These are phyloP conservation scores for Dermochelys coriacea DNA, from an alignment of 2,797 vertebrate species.

Conservation along the genomic window DNA sequence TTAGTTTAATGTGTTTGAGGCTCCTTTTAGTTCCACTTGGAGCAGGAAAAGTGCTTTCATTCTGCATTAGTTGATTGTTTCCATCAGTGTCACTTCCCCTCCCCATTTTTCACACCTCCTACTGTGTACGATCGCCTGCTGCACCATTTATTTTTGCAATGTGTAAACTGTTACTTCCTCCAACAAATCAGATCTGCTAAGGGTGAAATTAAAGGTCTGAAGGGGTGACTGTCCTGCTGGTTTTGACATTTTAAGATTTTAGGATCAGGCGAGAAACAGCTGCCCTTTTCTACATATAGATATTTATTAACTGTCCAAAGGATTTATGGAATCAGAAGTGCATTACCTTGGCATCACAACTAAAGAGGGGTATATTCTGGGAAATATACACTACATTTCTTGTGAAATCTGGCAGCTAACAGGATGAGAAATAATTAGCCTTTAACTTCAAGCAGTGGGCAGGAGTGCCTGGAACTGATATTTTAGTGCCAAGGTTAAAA, in stretches of 20 bases:
- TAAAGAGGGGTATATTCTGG: slow-evolving; percentile 36
- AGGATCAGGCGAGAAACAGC: slow-evolving; percentile 7
- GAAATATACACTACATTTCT: slow-evolving; percentile 20
- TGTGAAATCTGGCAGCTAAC: slow-evolving; percentile 13
- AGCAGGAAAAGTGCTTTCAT: slow-evolving; percentile 61
- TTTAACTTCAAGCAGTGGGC: slow-evolving; percentile 39
- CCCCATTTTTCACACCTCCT: slow-evolving; percentile 77
- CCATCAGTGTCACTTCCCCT: slow-evolving; percentile 55
- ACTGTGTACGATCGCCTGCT: slow-evolving; percentile 60
- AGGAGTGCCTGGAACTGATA: slow-evolving; percentile 51
- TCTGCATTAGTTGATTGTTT: slow-evolving; percentile 73
- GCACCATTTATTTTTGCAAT: slow-evolving; percentile 70
- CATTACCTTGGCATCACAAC: slow-evolving; percentile 59
- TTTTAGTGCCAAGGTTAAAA: slow-evolving; percentile 61
- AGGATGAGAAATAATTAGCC: slow-evolving; percentile 37
- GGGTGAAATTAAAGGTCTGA: slow-evolving; percentile 69
- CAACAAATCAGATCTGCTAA: slow-evolving; percentile 68
- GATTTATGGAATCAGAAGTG: slow-evolving; percentile 48
- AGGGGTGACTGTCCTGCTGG: slow-evolving; percentile 47
- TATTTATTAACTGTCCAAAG: slow-evolving; percentile 44
- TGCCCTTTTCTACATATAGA: slow-evolving; percentile 45
- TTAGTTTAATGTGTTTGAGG: slow-evolving; percentile 67
- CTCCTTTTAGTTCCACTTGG: slow-evolving; percentile 71
- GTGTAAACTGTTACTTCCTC: slow-evolving; percentile 79
- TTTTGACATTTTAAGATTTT: slow-evolving; percentile 55